Conservation (phyloP, 1,140 invertebrate species). For the Drosophila asahinai region DNA sequence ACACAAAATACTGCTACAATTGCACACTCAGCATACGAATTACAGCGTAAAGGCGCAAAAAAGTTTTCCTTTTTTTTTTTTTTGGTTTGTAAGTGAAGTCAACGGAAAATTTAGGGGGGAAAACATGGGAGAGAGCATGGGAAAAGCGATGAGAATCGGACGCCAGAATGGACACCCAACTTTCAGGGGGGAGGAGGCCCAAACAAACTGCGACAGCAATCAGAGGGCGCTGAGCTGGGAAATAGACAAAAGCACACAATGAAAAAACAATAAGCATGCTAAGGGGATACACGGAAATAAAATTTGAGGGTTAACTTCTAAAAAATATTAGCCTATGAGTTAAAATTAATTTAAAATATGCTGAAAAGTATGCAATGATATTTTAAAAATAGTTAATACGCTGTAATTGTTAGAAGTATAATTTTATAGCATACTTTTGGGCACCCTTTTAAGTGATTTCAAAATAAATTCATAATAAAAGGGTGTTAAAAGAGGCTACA, state of each 20-base stretch:
- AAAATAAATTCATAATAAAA: too few species aligned
- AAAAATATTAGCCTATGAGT: not conserved
- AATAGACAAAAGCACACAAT: conserved; percentile 73
- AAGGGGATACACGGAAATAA: not conserved
- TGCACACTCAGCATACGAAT: conserved; percentile 83
- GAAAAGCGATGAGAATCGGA: conserved; percentile 19
- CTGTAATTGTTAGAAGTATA: too few species aligned
- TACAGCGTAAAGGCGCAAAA: conserved; percentile 81
- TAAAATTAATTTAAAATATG: not conserved
- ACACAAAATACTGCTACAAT: conserved; percentile 80
- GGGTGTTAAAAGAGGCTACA: too few species aligned
- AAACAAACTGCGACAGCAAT: conserved; percentile 75
- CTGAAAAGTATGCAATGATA: not conserved
- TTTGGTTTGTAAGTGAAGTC: conserved; percentile 58
- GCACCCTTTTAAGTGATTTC: too few species aligned
- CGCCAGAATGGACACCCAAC: conserved; percentile 36
- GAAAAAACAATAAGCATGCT: conserved; percentile 74
- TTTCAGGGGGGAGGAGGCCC: conserved; percentile 21
- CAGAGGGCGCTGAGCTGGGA: conserved; percentile 59
- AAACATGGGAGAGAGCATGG: not conserved
- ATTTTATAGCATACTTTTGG: too few species aligned
- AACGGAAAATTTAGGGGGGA: conserved; percentile 18
- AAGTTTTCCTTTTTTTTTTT: conserved; percentile 18
- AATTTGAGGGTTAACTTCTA: too few species aligned
- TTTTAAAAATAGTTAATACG: too few species aligned